These are phyloP conservation scores for Cecidostiba fungosa DNA, from an alignment of 2,888 invertebrate genomes.

Conservation along the genomic window DNA sequence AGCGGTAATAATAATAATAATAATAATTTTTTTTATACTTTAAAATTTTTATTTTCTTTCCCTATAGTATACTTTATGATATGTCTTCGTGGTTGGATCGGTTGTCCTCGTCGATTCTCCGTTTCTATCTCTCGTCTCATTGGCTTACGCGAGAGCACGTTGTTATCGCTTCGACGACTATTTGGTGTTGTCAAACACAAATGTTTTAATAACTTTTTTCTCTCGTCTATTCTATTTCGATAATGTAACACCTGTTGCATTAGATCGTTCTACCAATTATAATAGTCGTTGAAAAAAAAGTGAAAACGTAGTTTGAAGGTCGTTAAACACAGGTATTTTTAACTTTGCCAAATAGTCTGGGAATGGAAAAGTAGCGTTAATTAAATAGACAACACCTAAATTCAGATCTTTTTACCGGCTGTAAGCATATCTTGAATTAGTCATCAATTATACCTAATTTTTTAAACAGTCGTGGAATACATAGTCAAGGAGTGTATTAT, in stretches of 20 bases:
- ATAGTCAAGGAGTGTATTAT: constrained; percentile 18
- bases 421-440: constrained; percentile 22
- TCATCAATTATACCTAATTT: background rate
- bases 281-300: no score
- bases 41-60: constrained; percentile 3
- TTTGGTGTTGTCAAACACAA: constrained; percentile 10
- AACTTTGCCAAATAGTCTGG: background rate
- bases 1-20: background rate
- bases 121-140: constrained; percentile 43
- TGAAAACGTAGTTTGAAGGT: no score
- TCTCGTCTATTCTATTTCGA: background rate
- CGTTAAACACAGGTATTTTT: background rate
- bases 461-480: constrained; percentile 4
- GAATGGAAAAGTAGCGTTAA: background rate
- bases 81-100: constrained; percentile 63
- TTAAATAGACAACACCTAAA: background rate
- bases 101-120: constrained; percentile 35
- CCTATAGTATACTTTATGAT: constrained; percentile 58
- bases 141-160: constrained; percentile 7
- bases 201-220: background rate
- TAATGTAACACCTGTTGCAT: background rate
- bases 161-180: constrained; percentile 11
- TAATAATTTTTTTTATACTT: constrained; percentile 15
- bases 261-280: no score
- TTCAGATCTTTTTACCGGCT: background rate